Evolutionary conservation across 2,888 invertebrate species (phyloP).

Genomic region (Aphidoletes aphidimyza): DNA sequence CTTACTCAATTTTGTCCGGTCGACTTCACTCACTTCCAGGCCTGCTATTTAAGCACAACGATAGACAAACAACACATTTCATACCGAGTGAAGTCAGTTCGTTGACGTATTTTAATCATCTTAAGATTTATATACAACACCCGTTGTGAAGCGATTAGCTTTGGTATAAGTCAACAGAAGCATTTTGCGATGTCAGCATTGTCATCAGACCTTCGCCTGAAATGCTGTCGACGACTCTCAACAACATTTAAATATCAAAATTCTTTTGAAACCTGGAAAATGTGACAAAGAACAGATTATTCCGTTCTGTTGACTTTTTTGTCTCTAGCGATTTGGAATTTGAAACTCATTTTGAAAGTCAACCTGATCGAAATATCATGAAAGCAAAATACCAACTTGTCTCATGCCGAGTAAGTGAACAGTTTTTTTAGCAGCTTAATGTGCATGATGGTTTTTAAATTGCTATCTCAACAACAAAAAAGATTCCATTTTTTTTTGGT

Average conservation of each 20-base stretch:
- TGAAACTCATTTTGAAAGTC: background rate
- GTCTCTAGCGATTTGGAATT: background rate
- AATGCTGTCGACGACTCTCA: background rate
- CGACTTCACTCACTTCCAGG: too few species aligned
- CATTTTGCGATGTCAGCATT: background rate
- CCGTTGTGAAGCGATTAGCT: background rate
- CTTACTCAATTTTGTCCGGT: too few species aligned
- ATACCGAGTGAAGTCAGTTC: background rate
- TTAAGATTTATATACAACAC: slow-evolving; percentile 27
- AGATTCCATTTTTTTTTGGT: background rate
- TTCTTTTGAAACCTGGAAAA: background rate
- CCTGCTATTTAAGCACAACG: too few species aligned
- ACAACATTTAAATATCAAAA: slow-evolving; percentile 23
- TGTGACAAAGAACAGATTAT: background rate
- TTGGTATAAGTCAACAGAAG: background rate
- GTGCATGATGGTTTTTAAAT: too few species aligned
- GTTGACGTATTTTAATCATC: slow-evolving; percentile 48
- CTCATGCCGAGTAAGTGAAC: background rate
- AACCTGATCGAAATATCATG: background rate
- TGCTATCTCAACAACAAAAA: too few species aligned
- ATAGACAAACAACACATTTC: background rate
- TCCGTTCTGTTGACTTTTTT: slow-evolving; percentile 6
- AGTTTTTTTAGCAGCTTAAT: too few species aligned
- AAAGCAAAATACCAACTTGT: background rate
- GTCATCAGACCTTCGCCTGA: background rate